Base-by-base conservation (phyloP, 2,888 invertebrate species). In the Phrixothrix hirtus region DNA sequence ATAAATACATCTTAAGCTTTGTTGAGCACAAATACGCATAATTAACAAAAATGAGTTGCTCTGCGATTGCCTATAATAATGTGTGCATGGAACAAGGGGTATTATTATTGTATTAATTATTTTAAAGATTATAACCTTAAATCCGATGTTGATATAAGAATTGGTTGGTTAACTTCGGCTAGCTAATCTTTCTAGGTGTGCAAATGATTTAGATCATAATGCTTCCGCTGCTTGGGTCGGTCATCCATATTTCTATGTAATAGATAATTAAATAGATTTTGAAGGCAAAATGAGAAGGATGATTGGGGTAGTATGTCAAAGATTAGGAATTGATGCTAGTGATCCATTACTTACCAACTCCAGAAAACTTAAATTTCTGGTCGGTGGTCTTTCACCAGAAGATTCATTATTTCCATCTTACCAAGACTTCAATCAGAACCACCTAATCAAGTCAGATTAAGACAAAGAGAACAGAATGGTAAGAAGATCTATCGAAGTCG, bases 161-260 rank as follows among this genome's bases (percentile, higher is more conserved):
- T n/a, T n/a, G n/a, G n/a, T n/a, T n/a, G n/a, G n/a, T n/a, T n/a
- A n/a, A n/a, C n/a, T n/a, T n/a, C n/a, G n/a, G n/a, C n/a, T n/a
- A n/a, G n/a, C n/a, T n/a, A n/a, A n/a, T n/a, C n/a, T n/a, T n/a
- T n/a, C n/a, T n/a, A n/a, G n/a, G n/a, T n/a, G n/a, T 60, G 98
- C 99, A 0, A 81, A 91, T 35, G 88, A 92, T 64, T 76, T 96
- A 63, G 99, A 99, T 74, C 85, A 88, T 71, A 90, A 90, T 69
- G 96, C 97, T 0, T 93, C 96, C 1, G 89, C 94, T 21, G 92
- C 97, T 0, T 99, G 99, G 99, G 88, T 99, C 57, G 99, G 99
- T 0, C 99, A 99, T 79, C 99, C 99, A 0, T 99, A 98, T 77
- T 96, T 96, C 77, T 98, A 99, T 81, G 95, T 99, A 17, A 93